phyloP scores from a whole-genome alignment of 1,140 invertebrate genomes.

The Zaprionus kolodkinae region DNA sequence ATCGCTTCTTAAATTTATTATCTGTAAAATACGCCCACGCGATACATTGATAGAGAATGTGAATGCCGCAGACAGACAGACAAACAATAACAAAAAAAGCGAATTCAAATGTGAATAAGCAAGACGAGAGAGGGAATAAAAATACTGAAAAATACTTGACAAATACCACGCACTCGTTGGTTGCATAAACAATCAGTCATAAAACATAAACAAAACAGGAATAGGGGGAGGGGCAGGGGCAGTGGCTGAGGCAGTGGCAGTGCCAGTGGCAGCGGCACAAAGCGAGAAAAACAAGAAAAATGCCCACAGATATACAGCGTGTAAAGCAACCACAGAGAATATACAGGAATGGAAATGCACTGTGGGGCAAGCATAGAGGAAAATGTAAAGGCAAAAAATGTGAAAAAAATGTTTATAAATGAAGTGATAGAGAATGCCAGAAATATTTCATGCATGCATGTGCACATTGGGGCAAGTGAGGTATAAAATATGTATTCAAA shows the following conservation, averaged over 20 bases:
- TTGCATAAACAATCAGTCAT: constrained; percentile 72
- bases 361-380: constrained; percentile 6
- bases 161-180: constrained; percentile 53
- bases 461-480: too few relatives aligned
- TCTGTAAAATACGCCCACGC: constrained; percentile 72
- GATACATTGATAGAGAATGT: constrained; percentile 51
- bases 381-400: neutral
- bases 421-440: too few relatives aligned
- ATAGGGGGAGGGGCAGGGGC: constrained; percentile 8
- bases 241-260: constrained; percentile 15
- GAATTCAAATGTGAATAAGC: constrained; percentile 46
- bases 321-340: constrained; percentile 16
- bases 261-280: constrained; percentile 9
- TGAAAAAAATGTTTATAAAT: neutral
- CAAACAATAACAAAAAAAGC: constrained; percentile 28
- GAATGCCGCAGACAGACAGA: constrained; percentile 39
- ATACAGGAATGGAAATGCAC: constrained; percentile 28
- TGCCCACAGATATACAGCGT: constrained; percentile 24
- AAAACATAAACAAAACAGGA: constrained; percentile 62
- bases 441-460: too few relatives aligned
- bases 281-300: constrained; percentile 39
- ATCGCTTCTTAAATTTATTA: constrained; percentile 74
- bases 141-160: constrained; percentile 56
- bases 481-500: too few relatives aligned
- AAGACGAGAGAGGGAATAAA: constrained; percentile 6